Evolutionary conservation across 1,140 invertebrate species (phyloP).

Genomic region (Apis laboriosa): DNA sequence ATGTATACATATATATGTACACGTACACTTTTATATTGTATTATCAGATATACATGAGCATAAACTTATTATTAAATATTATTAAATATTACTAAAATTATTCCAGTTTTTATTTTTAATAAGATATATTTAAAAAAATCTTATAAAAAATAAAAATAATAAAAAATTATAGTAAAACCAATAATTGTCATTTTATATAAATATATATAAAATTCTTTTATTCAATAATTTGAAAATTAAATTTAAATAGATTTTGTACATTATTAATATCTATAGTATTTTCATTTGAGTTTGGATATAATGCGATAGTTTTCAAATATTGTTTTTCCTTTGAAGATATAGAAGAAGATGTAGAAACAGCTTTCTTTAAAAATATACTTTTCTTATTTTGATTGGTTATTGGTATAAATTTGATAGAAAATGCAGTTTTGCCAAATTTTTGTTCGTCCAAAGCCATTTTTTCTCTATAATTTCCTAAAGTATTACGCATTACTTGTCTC

Average conservation of each 20-base stretch:
- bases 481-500: constrained; percentile 86
- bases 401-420: constrained; percentile 77
- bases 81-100: too few relatives aligned
- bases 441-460: constrained; percentile 89
- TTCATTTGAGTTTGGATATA: neutral
- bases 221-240: constrained; percentile 54
- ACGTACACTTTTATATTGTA: too few relatives aligned
- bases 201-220: constrained; percentile 17
- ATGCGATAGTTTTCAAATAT: neutral
- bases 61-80: too few relatives aligned
- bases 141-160: too few relatives aligned
- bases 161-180: neutral
- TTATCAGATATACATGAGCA: neutral
- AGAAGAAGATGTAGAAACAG: neutral
- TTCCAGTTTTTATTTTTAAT: neutral
- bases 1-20: too few relatives aligned
- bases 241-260: constrained; percentile 40
- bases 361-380: constrained; percentile 83
- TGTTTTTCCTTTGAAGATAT: neutral
- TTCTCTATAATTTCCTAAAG: constrained; percentile 87
- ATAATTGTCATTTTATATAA: neutral
- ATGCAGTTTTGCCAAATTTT: constrained; percentile 80
- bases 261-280: neutral
- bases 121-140: neutral
- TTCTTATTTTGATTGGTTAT: constrained; percentile 76